Evolutionary conservation across 2,888 invertebrate species (phyloP).

Genomic region (Colostygia pectinataria): DNA sequence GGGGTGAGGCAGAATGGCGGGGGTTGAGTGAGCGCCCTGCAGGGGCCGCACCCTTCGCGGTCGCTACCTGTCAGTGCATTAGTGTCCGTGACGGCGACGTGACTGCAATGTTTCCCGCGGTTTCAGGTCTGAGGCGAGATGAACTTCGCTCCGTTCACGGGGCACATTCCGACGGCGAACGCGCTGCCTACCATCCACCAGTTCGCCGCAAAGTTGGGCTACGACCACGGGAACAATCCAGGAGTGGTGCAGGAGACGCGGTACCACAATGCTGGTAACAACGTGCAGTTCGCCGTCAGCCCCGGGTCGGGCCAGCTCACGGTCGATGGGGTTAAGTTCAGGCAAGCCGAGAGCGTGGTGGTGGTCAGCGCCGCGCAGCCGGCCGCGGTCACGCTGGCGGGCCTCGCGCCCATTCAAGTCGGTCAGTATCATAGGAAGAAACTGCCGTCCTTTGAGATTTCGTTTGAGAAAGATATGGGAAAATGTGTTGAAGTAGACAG

Average conservation of each 20-base stretch:
- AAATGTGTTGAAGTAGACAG: slow-evolving; percentile 11
- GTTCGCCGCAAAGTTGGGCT: slow-evolving; percentile 88
- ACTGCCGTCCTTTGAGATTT: slow-evolving; percentile 21
- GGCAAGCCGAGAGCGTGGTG: slow-evolving; percentile 79
- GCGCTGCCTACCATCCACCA: slow-evolving; percentile 92
- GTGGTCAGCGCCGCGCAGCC: slow-evolving; percentile 79
- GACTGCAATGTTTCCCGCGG: slow-evolving; percentile 44
- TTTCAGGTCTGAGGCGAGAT: slow-evolving; percentile 73
- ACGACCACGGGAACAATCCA: slow-evolving; percentile 62
- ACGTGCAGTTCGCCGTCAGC: slow-evolving; percentile 66
- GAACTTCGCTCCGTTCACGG: slow-evolving; percentile 94
- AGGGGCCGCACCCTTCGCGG: slow-evolving; percentile 68
- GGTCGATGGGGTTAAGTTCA: slow-evolving; percentile 84
- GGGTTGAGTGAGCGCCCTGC: slow-evolving; percentile 76
- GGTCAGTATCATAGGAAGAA: slow-evolving; percentile 46
- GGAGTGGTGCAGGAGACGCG: slow-evolving; percentile 70
- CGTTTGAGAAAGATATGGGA: slow-evolving; percentile 19
- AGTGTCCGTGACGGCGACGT: slow-evolving; percentile 33
- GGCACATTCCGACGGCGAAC: slow-evolving; percentile 89
- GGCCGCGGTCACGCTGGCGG: slow-evolving; percentile 67
- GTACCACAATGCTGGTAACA: slow-evolving; percentile 57
- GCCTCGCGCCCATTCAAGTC: slow-evolving; percentile 70
- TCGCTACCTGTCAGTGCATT: slow-evolving; percentile 47
- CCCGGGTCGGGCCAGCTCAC: slow-evolving; percentile 50
- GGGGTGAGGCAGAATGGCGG: slow-evolving; percentile 81